Base-by-base conservation (phyloP, 2,113 vertebrate genomes). In the Poecile atricapillus region DNA sequence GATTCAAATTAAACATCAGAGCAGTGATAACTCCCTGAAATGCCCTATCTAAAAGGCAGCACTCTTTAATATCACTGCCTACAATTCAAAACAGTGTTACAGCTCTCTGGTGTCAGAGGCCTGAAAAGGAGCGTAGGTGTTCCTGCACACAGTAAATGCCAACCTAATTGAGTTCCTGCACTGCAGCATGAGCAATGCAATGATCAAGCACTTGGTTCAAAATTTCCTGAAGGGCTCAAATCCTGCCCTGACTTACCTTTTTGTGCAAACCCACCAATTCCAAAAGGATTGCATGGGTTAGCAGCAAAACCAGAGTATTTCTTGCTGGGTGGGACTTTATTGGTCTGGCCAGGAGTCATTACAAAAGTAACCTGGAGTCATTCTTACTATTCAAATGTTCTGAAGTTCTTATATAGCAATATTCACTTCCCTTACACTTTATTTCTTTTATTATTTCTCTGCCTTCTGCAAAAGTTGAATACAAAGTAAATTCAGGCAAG, bases 221-320 rank as follows among this genome's bases (percentile, higher is more conserved):
- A 90, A 88, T 76, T 74, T 93, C 82, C 89, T 80, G 82, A 91
- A 92, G 90, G 79, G 85, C 87, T 87, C 70, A 77, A 52, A 94
- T 95, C 82, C 64, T 92, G 55, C 68, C 75, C 94, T 63, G 35
- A 92, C 63, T 90, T 52, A 90, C 59, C 18, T 53, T 53, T 87
- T 73, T 67, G 65, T 50, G 55, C 41, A 90, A 95, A 92, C 62
- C 67, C 70, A 86, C 22, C 60, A 59, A 77, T 75, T 94, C 89
- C 82, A 75, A 90, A 95, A 74, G 30, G 63, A 62, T 84, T 69
- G 59, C 60, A 64, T 11, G 30, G 50, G 70, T 89, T 93, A 94
- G 71, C 82, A 88, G 79, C 8, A 21, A 74, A 90, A 94, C 1
- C 75, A 80, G 73, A 68, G 49, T 63, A 74, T 77, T 94, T 96